These are phyloP conservation scores for Rousettus leschenaultii DNA, from an alignment of 2,113 vertebrate genomes.

Conservation along the genomic window DNA sequence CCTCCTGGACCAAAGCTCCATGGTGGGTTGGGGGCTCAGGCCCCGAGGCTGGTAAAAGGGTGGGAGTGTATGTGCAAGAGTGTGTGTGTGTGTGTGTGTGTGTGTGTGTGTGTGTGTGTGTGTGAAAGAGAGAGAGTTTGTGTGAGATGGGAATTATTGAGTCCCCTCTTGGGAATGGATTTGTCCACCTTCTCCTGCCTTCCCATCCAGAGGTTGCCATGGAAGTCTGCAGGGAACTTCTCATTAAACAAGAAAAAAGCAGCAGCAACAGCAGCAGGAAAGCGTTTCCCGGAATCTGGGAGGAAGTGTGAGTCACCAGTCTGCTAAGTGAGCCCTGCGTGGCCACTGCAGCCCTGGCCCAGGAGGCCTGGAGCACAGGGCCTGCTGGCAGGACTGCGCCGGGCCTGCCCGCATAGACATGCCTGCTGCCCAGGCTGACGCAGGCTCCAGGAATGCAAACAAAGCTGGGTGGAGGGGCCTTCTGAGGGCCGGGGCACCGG, in stretches of 20 bases:
- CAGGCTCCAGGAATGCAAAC: conserved; percentile 45
- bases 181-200: conserved; percentile 53
- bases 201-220: conserved; percentile 76
- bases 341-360: neutral
- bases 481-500: neutral
- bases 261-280: conserved; percentile 47
- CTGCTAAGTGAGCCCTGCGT: conserved; percentile 51
- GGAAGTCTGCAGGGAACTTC: conserved; percentile 58
- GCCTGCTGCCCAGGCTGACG: conserved; percentile 39
- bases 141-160: conserved; percentile 60
- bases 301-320: conserved; percentile 79
- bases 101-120: conserved; percentile 25
- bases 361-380: neutral
- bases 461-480: conserved; percentile 46
- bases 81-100: neutral
- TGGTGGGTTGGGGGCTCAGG: conserved; percentile 47
- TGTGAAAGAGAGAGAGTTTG: neutral
- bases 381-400: conserved; percentile 17
- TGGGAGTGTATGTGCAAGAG: neutral
- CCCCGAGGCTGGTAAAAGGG: conserved; percentile 4
- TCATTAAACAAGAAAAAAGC: conserved; percentile 71
- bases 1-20: conserved; percentile 66
- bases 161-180: conserved; percentile 51
- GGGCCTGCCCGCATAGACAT: neutral
- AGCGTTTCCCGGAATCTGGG: conserved; percentile 79